These are phyloP conservation scores for Limanda limanda DNA, from an alignment of 2,113 vertebrate species.

Conservation along the genomic window DNA sequence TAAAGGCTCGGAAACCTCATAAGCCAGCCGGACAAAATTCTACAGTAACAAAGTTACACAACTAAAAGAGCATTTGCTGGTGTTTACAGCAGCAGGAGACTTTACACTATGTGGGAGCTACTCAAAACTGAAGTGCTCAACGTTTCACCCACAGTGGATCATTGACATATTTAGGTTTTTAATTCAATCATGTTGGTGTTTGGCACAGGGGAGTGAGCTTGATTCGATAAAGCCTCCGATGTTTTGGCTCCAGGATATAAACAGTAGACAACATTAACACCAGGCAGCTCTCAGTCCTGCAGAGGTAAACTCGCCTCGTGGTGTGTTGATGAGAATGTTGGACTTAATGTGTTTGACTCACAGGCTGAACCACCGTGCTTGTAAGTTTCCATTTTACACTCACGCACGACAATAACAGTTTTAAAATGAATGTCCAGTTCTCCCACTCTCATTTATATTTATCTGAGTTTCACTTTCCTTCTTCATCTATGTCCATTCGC, in stretches of 20 bases:
- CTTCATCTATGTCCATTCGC: background rate
- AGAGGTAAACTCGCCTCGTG: background rate
- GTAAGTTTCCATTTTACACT: no score
- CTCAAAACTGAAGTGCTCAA: background rate
- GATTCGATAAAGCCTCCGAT: background rate
- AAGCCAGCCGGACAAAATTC: background rate
- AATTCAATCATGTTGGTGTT: background rate
- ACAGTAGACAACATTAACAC: background rate
- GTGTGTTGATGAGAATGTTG: background rate
- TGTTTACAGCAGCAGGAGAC: background rate
- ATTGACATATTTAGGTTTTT: conserved; percentile 1
- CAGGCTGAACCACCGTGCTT: background rate
- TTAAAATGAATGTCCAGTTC: background rate
- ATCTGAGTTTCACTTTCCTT: background rate
- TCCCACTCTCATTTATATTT: background rate
- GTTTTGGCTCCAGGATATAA: background rate
- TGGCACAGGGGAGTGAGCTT: background rate
- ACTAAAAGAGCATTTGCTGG: background rate
- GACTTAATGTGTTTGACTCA: conserved; percentile 1
- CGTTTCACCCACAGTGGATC: background rate
- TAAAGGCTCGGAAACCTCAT: background rate
- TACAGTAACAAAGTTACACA: background rate
- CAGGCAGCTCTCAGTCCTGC: background rate
- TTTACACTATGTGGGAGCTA: background rate
- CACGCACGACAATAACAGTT: no score